Base-by-base conservation (phyloP, 2,113 vertebrate species). In the Menidia beryllina region DNA sequence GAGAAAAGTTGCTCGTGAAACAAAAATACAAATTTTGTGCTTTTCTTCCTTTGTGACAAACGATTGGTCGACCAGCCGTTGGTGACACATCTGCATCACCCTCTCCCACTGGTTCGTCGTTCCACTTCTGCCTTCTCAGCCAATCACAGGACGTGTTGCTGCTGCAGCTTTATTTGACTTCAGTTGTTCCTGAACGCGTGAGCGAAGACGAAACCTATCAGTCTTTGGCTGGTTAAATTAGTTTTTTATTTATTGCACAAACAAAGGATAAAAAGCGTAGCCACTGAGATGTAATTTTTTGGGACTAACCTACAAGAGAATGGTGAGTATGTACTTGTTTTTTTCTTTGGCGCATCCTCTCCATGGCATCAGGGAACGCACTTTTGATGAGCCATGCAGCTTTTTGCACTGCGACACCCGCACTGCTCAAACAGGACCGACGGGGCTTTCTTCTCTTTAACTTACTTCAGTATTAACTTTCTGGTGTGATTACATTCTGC, bases 131-230 rank as follows among this genome's bases (percentile, higher is more conserved):
- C 1, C 15, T 26, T 5, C 13, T 2, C 21, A 73, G 57, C 93
- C 92, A 94, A 92, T 90, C 88, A 81, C 20, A 61, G 3, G 30
- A 23, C 0, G 13, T 1, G 25, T 92, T 91, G 64, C 58, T 86
- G 24, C 57, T 69, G 59, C 66, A 8, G 92, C 91, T 81, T 93
- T 93, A 90, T 94, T 94, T 93, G 92, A 94, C 86, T 94, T 90
- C 14, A 26, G 4, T 47, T 6, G 62, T 24, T 13, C 23, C 1
- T 21, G 55, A 26, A 48, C 25, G 24, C 61, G 15, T 55, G 77
- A 86, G 69, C 9, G 1, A 3, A 7, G 36, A 14, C 5, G 21
- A n/a, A 58, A 66, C 5, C 56, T 34, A 27, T 12, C 36, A 56
- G 13, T 56, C 27, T 0, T 15, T 45, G 8, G 27, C n/a, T 36